phyloP scores from a whole-genome alignment of 1,140 invertebrate species.

The Linepithema humile region DNA sequence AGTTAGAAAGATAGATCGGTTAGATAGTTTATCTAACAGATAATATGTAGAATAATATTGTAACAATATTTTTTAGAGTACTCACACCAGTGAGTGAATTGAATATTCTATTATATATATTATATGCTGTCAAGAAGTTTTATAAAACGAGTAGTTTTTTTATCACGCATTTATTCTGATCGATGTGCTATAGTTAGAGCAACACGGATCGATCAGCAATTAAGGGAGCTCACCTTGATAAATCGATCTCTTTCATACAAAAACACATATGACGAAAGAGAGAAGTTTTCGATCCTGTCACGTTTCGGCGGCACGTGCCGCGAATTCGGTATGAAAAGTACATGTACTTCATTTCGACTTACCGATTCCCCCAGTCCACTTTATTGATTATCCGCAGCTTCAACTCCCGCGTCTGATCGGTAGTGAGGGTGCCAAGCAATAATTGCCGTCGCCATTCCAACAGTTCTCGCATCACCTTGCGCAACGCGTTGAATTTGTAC shows the following conservation, averaged over 20 bases:
- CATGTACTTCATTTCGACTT: constrained; percentile 82
- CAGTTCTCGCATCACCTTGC: constrained; percentile 95
- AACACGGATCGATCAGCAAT: not conserved
- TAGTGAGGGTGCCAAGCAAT: constrained; percentile 93
- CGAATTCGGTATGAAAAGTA: not conserved
- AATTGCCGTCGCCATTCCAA: constrained; percentile 93
- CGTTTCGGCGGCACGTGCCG: constrained; percentile 1
- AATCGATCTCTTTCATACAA: not conserved
- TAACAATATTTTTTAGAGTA: too few relatives aligned
- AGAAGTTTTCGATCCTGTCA: not conserved
- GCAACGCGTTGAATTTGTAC: constrained; percentile 92
- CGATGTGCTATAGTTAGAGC: not conserved
- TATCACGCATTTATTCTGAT: not conserved
- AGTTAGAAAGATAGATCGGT: too few relatives aligned
- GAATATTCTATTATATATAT: too few relatives aligned
- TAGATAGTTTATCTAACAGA: too few relatives aligned
- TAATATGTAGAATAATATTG: too few relatives aligned
- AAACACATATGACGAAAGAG: not conserved
- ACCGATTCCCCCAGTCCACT: constrained; percentile 98
- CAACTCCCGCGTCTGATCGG: constrained; percentile 94
- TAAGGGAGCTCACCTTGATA: not conserved
- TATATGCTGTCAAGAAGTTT: too few relatives aligned
- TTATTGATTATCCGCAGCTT: constrained; percentile 94
- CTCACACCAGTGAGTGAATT: too few relatives aligned
- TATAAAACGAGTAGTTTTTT: too few relatives aligned